phyloP scores from a whole-genome alignment of 2,888 invertebrate genomes.

The Penaeus monodon region DNA sequence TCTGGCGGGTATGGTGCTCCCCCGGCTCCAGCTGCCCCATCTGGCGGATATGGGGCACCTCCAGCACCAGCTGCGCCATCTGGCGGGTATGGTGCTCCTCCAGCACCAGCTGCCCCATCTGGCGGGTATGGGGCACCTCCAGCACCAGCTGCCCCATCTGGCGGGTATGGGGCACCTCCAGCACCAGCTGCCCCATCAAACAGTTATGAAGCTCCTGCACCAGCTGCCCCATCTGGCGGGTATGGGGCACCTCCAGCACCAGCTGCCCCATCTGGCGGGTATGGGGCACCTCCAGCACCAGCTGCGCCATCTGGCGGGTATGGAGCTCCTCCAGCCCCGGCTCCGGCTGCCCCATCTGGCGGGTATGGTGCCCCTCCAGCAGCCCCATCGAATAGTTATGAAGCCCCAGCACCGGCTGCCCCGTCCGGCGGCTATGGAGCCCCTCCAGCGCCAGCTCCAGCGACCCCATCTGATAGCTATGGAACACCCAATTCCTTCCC shows the following conservation, averaged over 20 bases:
- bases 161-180: slow-evolving; percentile 3
- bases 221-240: background rate
- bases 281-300: background rate
- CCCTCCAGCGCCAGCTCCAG: background rate
- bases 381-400: background rate
- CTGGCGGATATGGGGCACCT: too few species aligned
- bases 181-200: too few species aligned
- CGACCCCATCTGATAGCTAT: background rate
- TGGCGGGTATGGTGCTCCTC: too few species aligned
- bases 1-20: too few species aligned
- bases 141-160: too few species aligned
- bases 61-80: too few species aligned
- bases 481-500: too few species aligned
- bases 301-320: background rate
- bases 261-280: background rate
- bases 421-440: too few species aligned
- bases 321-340: background rate
- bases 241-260: slow-evolving; percentile 12
- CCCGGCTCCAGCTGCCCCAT: too few species aligned
- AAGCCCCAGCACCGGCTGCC: too few species aligned
- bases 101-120: too few species aligned
- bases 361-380: background rate
- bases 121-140: too few species aligned
- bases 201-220: slow-evolving; percentile 5
- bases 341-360: background rate